Evolutionary conservation across 2,113 vertebrate species (phyloP).

Genomic region (Cochlearius cochlearius): DNA sequence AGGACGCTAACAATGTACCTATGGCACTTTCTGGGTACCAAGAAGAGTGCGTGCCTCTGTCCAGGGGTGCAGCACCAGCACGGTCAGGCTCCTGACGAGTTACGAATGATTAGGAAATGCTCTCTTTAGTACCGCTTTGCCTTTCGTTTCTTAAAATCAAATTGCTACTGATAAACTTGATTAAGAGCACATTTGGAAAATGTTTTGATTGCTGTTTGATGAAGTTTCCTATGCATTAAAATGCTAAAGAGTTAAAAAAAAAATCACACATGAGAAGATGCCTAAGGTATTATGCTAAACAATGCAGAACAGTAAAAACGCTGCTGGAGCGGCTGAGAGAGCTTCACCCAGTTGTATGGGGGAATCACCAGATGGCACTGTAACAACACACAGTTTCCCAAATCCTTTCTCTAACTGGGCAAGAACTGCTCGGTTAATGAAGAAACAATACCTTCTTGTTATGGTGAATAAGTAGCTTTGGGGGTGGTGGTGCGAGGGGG

Average conservation of each 20-base stretch:
- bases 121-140: conserved; percentile 10
- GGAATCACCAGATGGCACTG: conserved; percentile 62
- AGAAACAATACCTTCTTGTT: background rate
- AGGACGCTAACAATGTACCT: background rate
- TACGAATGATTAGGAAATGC: conserved; percentile 40
- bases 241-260: background rate
- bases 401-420: background rate
- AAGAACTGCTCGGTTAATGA: background rate
- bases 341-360: background rate
- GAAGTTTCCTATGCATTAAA: conserved; percentile 11
- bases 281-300: background rate
- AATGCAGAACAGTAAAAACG: background rate
- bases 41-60: background rate
- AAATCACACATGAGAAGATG: background rate
- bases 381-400: background rate
- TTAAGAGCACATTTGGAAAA: conserved; percentile 61
- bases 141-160: conserved; percentile 52
- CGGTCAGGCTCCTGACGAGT: background rate
- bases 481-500: background rate
- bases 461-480: background rate
- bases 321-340: background rate
- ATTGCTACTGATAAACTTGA: conserved; percentile 44
- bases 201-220: conserved; percentile 49
- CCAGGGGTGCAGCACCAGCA: background rate
- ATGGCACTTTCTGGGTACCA: background rate